These are phyloP conservation scores for Oxyteleia sp. DNA, from an alignment of 2,888 invertebrate species.

Conservation along the genomic window DNA sequence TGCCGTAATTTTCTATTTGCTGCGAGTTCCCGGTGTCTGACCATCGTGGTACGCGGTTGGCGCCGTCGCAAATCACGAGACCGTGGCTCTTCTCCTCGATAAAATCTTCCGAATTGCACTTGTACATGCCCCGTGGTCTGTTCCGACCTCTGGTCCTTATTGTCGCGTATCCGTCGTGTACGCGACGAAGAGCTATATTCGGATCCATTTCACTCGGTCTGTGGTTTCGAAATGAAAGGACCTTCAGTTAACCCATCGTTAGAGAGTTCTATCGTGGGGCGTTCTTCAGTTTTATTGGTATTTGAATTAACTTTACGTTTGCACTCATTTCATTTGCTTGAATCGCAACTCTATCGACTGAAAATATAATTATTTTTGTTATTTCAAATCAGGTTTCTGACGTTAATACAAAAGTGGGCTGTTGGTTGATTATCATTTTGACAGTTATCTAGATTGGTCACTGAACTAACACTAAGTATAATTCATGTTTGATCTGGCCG, in stretches of 20 bases:
- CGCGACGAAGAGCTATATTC: slow-evolving; percentile 88
- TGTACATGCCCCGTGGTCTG: slow-evolving; percentile 82
- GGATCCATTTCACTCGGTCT: slow-evolving; percentile 79
- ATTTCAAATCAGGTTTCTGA: no score
- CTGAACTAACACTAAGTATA: no score
- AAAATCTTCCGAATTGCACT: slow-evolving; percentile 83
- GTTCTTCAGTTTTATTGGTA: background rate
- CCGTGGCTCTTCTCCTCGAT: slow-evolving; percentile 76
- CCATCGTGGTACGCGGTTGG: slow-evolving; percentile 82
- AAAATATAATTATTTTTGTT: no score
- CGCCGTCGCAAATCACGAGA: slow-evolving; percentile 73
- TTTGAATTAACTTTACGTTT: no score
- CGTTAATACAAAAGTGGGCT: no score
- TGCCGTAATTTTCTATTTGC: slow-evolving; percentile 83
- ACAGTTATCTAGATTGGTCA: no score
- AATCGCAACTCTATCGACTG: no score
- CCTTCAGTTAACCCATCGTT: background rate
- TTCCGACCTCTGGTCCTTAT: slow-evolving; percentile 90
- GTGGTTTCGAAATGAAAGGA: background rate
- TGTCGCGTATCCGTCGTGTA: slow-evolving; percentile 96
- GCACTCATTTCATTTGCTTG: no score
- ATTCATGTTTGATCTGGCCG: no score
- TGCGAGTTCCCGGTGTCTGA: slow-evolving; percentile 77
- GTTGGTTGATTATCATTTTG: no score
- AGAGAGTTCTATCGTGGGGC: background rate